A percentile compares a stretch with the other conserved stretches of the same genome.
Conservation (phyloP, 2,797 vertebrate species). For the Echeneis naucrates region DNA sequence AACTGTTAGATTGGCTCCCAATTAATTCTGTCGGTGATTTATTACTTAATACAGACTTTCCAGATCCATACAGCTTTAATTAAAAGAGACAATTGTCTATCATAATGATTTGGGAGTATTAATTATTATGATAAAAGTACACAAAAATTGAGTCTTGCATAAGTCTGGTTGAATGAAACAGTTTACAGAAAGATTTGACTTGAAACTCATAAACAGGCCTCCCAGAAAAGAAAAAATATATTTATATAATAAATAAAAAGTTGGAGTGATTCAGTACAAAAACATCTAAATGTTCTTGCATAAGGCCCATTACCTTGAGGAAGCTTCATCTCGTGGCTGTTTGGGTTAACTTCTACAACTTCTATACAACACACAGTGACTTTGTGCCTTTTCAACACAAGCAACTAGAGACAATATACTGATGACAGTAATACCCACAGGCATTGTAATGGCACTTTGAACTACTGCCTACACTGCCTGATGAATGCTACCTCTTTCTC, state of each 20-base stretch:
- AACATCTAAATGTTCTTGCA: conserved; percentile 29
- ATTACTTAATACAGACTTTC: background rate
- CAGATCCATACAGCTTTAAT: background rate
- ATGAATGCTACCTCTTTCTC: conserved; percentile 39
- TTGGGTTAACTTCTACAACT: conserved; percentile 17
- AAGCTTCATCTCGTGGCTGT: conserved; percentile 39
- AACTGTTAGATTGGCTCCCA: conserved; percentile 4
- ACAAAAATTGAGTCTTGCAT: too few relatives aligned
- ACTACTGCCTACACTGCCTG: conserved; percentile 34
- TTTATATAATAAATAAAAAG: background rate
- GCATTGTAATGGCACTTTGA: conserved; percentile 79
- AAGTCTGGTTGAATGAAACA: background rate
- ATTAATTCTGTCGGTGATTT: background rate
- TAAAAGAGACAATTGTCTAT: background rate
- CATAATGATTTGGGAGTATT: too few relatives aligned
- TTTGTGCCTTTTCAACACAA: conserved; percentile 18
- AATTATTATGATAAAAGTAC: background rate
- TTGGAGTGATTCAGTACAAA: background rate
- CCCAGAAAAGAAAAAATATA: too few relatives aligned
- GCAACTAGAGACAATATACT: conserved; percentile 54
- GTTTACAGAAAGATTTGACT: background rate
- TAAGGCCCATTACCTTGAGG: conserved; percentile 22
- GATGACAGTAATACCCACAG: conserved; percentile 54
- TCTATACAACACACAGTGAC: conserved; percentile 17
- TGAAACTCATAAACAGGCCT: background rate